Percentiles rank a stretch among this genome's conserved stretches.
Evolutionary conservation across 1,140 invertebrate genomes (phyloP).

Genomic region (Chionoecetes opilio): DNA sequence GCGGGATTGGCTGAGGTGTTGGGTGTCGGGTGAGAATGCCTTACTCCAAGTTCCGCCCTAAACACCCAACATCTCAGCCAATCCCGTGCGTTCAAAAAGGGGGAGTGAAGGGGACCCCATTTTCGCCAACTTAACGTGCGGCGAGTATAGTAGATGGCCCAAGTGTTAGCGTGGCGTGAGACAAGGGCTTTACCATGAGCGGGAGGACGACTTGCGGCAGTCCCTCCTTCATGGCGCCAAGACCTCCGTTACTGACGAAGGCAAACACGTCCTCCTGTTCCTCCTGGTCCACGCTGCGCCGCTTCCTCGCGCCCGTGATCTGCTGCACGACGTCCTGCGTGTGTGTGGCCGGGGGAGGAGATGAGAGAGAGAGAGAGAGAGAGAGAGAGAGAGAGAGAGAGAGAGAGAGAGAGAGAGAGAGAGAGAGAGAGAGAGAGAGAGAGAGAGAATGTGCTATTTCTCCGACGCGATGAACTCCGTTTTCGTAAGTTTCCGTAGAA

Average conservation of each 20-base stretch:
- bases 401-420: conserved; percentile 45
- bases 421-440: not conserved
- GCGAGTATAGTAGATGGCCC: no score
- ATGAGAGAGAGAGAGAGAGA: not conserved
- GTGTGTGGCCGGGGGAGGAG: not conserved
- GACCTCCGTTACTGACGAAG: conserved; percentile 70
- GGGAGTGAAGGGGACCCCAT: no score
- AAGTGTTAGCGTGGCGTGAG: not conserved
- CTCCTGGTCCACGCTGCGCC: conserved; percentile 42
- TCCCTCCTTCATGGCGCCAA: conserved; percentile 60
- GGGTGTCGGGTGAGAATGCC: no score
- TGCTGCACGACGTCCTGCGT: conserved; percentile 71
- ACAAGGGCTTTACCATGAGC: conserved; percentile 54
- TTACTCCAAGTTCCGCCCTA: no score
- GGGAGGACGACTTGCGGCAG: conserved; percentile 65
- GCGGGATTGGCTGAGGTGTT: no score
- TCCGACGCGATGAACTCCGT: not conserved
- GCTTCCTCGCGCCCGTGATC: conserved; percentile 52
- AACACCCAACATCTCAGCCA: no score
- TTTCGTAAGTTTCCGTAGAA: no score
- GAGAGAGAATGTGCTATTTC: not conserved
- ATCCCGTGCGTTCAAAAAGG: no score
- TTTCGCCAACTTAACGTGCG: no score
- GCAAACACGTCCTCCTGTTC: conserved; percentile 38
- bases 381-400: not conserved